phyloP scores from a whole-genome alignment of 2,113 vertebrate species.

The Seriola dumerili region DNA sequence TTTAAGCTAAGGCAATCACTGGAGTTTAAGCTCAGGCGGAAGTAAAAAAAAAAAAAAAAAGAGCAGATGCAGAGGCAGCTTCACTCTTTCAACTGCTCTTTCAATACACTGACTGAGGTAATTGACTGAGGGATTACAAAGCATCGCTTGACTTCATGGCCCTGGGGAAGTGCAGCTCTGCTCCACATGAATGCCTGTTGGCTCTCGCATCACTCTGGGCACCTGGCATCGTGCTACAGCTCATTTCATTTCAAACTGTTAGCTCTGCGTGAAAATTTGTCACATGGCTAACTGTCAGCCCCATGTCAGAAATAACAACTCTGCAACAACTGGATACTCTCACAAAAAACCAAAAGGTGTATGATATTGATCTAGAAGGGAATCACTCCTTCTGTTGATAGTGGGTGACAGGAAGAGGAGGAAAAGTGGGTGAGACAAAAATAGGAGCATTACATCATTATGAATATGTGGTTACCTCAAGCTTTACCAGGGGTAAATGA shows the following conservation, averaged over 20 bases:
- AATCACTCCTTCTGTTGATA: background rate
- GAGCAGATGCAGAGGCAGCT: conserved; percentile 45
- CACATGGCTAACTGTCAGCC: conserved; percentile 26
- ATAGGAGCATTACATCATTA: background rate
- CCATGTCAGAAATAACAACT: conserved; percentile 53
- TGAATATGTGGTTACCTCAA: background rate
- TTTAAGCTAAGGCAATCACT: conserved; percentile 12
- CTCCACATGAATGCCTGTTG: conserved; percentile 46
- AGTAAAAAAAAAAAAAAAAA: conserved; percentile 21
- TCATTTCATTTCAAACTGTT: conserved; percentile 40
- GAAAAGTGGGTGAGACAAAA: background rate
- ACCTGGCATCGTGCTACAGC: conserved; percentile 35
- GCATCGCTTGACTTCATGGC: conserved; percentile 61
- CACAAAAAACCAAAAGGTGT: conserved; percentile 13
- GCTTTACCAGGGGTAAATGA: background rate
- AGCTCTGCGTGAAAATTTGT: conserved; percentile 44
- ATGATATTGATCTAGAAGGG: background rate
- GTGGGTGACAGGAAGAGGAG: background rate
- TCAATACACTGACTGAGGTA: conserved; percentile 63
- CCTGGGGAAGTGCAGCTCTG: conserved; percentile 28
- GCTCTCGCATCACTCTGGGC: conserved; percentile 37
- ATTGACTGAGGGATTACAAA: conserved; percentile 72
- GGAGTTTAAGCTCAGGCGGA: conserved; percentile 22
- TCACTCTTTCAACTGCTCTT: conserved; percentile 50
- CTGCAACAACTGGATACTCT: conserved; percentile 9